Conservation (phyloP, 2,888 invertebrate genomes). For the Eristalis arbustorum region DNA sequence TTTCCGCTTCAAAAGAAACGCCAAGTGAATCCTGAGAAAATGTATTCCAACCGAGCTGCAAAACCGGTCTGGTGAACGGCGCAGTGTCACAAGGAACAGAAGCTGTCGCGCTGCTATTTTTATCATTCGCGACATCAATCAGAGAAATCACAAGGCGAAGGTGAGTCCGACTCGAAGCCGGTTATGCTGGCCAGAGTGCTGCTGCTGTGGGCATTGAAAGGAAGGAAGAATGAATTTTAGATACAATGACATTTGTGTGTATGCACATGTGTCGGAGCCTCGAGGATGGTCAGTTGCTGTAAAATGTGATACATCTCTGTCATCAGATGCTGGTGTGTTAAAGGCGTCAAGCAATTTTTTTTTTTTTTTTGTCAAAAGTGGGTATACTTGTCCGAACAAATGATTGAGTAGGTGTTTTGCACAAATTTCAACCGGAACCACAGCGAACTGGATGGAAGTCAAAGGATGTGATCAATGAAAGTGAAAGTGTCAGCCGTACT, state of each 20-base stretch:
- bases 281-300: too few species aligned
- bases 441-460: too few species aligned
- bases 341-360: too few species aligned
- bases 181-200: constrained; percentile 6
- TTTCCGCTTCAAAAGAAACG: constrained; percentile 21
- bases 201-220: neutral
- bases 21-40: constrained; percentile 32
- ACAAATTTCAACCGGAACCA: too few species aligned
- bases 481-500: too few species aligned
- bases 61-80: constrained; percentile 36
- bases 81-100: constrained; percentile 24
- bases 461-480: too few species aligned
- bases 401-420: too few species aligned
- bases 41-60: constrained; percentile 16
- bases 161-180: constrained; percentile 11
- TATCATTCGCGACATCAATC: constrained; percentile 49
- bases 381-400: too few species aligned
- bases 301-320: too few species aligned
- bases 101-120: constrained; percentile 35
- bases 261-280: neutral
- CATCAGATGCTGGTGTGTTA: too few species aligned
- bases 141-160: constrained; percentile 36
- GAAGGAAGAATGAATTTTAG: neutral
- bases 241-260: neutral
- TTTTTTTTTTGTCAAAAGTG: too few species aligned